Base-by-base conservation (phyloP, 2,888 invertebrate genomes). In the Boloria euphrosyne region DNA sequence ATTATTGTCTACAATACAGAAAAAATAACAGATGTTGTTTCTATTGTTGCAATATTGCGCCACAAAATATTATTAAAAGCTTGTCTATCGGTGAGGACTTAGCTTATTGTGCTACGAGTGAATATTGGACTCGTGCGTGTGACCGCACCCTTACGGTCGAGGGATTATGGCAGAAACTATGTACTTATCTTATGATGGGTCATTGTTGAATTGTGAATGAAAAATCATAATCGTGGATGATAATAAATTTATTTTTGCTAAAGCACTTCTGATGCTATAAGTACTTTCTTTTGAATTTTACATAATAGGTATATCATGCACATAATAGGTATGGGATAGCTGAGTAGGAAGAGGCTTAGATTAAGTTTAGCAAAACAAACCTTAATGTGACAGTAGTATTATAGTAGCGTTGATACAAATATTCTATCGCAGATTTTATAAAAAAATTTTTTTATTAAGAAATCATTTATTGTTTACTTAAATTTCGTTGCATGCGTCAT, bases 81-180 rank as follows among this genome's bases (percentile, higher is more conserved):
- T 80, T 79, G 76, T 81, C 66, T 62, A 74, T 78, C 78, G 76
- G 76, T 73, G 73, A 70, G 76, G 76, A 79, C 78, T 84, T 78
- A 81, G 77, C 74, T 78, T 79, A 80, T 82, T 83, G 82, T 75
- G 73, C 77, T 78, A 75, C 71, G 76, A 70, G 76, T 75, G 77
- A 75, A 78, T 52, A 51, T 55, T 62, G 57, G 59, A 50, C 62
- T 66, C 38, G 51, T 73, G 77, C 79, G 80, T 78, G 78, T 84
- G 82, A 82, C 81, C 82, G 74, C 80, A 73, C 74, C 54, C 62
- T 54, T 49, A 61, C 50, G 22, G 68, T 63, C n/a, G 66, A 74
- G 76, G 79, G 82, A 84, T 86, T 86, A 85, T 77, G 73, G 72
- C 75, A 76, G 77, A 76, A 78, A 77, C 76, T 74, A 74, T 65